phyloP scores from a whole-genome alignment of 2,888 invertebrate species.

The Xylota segnis region DNA sequence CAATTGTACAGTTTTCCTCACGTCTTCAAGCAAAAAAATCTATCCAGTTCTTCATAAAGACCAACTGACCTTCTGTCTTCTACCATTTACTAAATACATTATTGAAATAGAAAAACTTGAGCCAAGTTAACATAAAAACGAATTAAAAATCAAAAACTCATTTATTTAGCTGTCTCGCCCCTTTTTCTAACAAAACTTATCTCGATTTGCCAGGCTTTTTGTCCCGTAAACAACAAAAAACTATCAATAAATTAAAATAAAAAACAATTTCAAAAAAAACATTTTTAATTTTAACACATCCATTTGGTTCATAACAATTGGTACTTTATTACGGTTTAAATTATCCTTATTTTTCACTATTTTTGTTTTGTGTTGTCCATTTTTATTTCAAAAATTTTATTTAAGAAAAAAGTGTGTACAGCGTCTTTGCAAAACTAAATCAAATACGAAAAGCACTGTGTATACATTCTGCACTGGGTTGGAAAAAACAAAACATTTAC shows the following conservation, averaged over 20 bases:
- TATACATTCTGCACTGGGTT: slow-evolving; percentile 77
- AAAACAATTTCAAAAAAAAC: slow-evolving; percentile 38
- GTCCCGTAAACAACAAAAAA: slow-evolving; percentile 78
- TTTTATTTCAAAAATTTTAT: slow-evolving; percentile 18
- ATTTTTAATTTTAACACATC: slow-evolving; percentile 44
- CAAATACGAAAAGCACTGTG: slow-evolving; percentile 68
- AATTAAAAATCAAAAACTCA: slow-evolving; percentile 78
- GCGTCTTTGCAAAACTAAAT: slow-evolving; percentile 66
- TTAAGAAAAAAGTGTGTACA: slow-evolving; percentile 61
- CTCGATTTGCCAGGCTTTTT: slow-evolving; percentile 85
- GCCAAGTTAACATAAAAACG: too few species aligned
- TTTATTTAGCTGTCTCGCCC: slow-evolving; percentile 82
- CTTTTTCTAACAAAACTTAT: slow-evolving; percentile 81
- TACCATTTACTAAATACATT: too few species aligned
- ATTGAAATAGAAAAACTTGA: too few species aligned
- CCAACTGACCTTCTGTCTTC: too few species aligned
- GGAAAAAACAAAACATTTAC: slow-evolving; percentile 70
- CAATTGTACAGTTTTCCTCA: too few species aligned
- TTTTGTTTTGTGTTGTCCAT: slow-evolving; percentile 49
- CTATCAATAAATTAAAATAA: slow-evolving; percentile 54
- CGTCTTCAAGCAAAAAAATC: too few species aligned
- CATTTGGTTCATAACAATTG: slow-evolving; percentile 49
- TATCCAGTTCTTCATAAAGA: too few species aligned
- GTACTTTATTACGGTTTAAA: slow-evolving; percentile 26
- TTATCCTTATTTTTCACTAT: slow-evolving; percentile 34